phyloP scores from a whole-genome alignment of 2,888 invertebrate species.

The Volucella inflata region DNA sequence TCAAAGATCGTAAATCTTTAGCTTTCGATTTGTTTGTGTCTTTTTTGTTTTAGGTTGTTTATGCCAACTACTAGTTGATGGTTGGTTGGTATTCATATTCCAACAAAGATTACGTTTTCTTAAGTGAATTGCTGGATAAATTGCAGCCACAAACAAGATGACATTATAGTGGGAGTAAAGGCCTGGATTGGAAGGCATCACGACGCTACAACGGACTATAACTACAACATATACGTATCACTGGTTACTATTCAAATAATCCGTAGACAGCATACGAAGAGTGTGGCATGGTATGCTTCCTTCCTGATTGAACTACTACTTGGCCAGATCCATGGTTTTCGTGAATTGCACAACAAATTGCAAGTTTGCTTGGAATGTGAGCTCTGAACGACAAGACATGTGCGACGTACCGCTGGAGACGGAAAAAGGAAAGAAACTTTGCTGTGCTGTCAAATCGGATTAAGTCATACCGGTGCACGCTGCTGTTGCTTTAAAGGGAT shows the following conservation, averaged over 20 bases:
- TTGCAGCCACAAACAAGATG: neutral
- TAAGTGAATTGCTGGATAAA: constrained; percentile 16
- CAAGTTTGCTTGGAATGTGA: neutral
- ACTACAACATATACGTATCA: neutral
- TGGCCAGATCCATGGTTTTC: neutral
- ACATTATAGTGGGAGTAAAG: neutral
- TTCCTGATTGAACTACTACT: neutral
- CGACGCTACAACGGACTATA: neutral
- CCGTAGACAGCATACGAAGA: neutral
- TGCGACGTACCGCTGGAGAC: too few species aligned
- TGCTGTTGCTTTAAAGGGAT: too few species aligned
- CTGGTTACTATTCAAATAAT: neutral
- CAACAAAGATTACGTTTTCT: constrained; percentile 38
- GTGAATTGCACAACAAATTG: constrained; percentile 8
- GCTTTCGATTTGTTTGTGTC: constrained; percentile 36
- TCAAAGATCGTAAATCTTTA: constrained; percentile 31
- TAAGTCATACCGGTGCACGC: too few species aligned
- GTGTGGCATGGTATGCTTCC: neutral
- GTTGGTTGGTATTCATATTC: constrained; percentile 50
- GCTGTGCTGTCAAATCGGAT: too few species aligned
- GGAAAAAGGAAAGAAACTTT: too few species aligned
- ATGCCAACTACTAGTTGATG: too few species aligned
- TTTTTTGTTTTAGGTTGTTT: constrained; percentile 3
- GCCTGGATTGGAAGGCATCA: constrained; percentile 9
- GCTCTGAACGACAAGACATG: too few species aligned